Evolutionary conservation across 2,113 vertebrate species (phyloP), one percentile per base, ranked within the genome.

Genomic region (Carettochelys insculpta): DNA sequence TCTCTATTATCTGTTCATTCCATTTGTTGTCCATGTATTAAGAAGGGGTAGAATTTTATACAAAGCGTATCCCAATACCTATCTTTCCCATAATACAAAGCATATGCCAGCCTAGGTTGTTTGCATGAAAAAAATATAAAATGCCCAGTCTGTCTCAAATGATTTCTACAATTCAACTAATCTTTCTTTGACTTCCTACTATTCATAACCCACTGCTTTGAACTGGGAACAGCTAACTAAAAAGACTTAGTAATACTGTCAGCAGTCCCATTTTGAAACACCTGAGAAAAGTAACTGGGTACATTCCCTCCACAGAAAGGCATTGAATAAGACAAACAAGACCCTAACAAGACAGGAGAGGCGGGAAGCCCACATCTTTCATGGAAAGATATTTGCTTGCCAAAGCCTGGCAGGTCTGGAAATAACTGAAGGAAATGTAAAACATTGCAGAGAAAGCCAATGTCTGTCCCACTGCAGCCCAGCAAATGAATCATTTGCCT

Each of bases 41-140:
- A 7, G 31, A 4, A 8, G 5, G n/a, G 34, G 61, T 4, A 20
- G 34, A 19, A n/a, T 65, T 65, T 65, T 65, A 50, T 65, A 10
- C 53, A 77, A 83, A 6, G 79, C 27, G 1, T 53, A 76, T 16
- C 31, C 50, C 68, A 87, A 90, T 80, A 83, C 25, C 80, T 51
- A 61, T 48, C 91, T 85, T 87, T 82, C 58, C 53, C 78, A 48
- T 58, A 77, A 43, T 3, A 89, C 83, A 80, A 68, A 68, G 8
- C n/a, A 68, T 82, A 14, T 0, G 1, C 27, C 65, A 86, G 61
- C 19, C 41, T 56, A 78, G 77, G 61, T 89, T 87, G 73, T 89
- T 88, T 94, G 87, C 87, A 84, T 81, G 86, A n/a, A 50, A 52
- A n/a, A 61, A 87, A 95, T 88, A 61, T 71, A 71, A 87, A 93